phyloP scores from a whole-genome alignment of 2,797 vertebrate genomes.

The Antennarius maculatus region DNA sequence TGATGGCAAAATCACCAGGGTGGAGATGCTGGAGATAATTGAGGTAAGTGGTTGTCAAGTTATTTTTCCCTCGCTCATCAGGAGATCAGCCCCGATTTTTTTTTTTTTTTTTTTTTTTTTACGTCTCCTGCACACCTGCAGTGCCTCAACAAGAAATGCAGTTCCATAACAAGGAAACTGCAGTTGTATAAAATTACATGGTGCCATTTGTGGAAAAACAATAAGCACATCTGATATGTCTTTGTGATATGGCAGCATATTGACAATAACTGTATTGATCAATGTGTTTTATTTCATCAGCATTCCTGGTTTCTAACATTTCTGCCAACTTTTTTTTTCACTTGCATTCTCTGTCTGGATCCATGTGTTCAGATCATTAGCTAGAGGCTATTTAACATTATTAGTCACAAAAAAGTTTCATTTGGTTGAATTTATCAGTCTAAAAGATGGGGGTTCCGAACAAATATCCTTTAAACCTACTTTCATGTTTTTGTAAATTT shows the following conservation, averaged over 20 bases:
- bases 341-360: no score
- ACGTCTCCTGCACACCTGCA: constrained; percentile 47
- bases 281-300: constrained; percentile 20
- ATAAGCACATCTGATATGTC: constrained; percentile 44
- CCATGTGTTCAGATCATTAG: no score
- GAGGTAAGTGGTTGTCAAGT: constrained; percentile 85
- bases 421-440: no score
- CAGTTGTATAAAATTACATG: constrained; percentile 51
- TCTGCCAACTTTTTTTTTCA: no score
- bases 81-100: constrained; percentile 19
- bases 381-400: no score
- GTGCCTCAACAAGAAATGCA: constrained; percentile 16
- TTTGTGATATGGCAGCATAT: constrained; percentile 32
- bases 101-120: constrained; percentile 18
- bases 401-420: no score
- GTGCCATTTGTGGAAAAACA: constrained; percentile 46
- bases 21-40: constrained; percentile 99
- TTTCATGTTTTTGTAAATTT: no score
- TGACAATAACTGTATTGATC: constrained; percentile 29
- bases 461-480: no score
- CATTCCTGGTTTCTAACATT: neutral
- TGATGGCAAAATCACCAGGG: constrained; percentile 98
- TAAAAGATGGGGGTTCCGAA: no score
- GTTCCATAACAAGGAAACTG: constrained; percentile 38
- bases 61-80: constrained; percentile 55